phyloP scores from a whole-genome alignment of 2,888 invertebrate genomes.

The Patella depressa region DNA sequence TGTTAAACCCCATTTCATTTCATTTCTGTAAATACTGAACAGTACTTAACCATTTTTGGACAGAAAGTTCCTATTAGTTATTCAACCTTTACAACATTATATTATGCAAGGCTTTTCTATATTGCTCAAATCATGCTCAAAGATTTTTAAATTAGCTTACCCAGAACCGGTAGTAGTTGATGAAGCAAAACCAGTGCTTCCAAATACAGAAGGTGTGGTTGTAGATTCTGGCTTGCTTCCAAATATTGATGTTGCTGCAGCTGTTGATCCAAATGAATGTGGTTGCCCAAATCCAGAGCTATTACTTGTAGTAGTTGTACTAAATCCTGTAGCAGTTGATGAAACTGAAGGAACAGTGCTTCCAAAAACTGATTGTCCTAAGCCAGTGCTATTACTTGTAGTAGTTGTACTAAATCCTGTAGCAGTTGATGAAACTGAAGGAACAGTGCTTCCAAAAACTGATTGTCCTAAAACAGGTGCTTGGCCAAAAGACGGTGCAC shows the following conservation, averaged over 20 bases:
- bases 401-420: conserved; percentile 23
- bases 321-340: conserved; percentile 15
- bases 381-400: conserved; percentile 25
- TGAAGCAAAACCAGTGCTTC: conserved; percentile 33
- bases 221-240: conserved; percentile 9
- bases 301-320: conserved; percentile 21
- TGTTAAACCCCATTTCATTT: too few relatives aligned
- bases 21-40: too few relatives aligned
- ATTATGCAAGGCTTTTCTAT: too few relatives aligned
- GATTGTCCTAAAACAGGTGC: conserved; percentile 20
- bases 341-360: conserved; percentile 16
- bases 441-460: conserved; percentile 9
- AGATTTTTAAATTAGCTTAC: conserved; percentile 19
- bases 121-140: too few relatives aligned
- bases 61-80: too few relatives aligned
- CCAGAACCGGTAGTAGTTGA: conserved; percentile 26
- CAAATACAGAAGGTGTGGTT: conserved; percentile 12
- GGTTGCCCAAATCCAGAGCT: neutral
- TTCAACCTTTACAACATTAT: too few relatives aligned
- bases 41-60: too few relatives aligned
- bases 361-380: conserved; percentile 8
- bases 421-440: conserved; percentile 17
- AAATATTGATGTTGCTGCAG: conserved; percentile 5
- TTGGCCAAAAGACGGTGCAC: conserved; percentile 18
- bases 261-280: conserved; percentile 27